These are phyloP conservation scores for Bombus vancouverensis DNA, from an alignment of 1,140 invertebrate genomes.

Conservation along the genomic window DNA sequence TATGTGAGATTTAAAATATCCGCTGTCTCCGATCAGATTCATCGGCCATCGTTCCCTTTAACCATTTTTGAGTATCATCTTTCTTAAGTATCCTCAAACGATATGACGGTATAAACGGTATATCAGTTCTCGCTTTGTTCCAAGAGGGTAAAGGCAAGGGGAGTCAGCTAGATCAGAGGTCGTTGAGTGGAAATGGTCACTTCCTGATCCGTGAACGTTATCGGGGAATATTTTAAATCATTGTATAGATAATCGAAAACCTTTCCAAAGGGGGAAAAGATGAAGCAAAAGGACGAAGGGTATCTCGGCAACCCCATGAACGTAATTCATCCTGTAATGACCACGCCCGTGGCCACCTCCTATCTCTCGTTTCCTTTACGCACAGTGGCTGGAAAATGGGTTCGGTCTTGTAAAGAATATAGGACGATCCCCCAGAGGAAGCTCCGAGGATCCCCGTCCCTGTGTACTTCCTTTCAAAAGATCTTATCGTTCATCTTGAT, in stretches of 20 bases:
- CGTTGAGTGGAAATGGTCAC: neutral
- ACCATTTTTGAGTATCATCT: neutral
- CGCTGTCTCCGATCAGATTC: neutral
- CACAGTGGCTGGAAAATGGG: constrained; percentile 55
- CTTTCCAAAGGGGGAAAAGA: constrained; percentile 1
- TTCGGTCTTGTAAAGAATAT: constrained; percentile 57
- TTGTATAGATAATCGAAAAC: constrained; percentile 54
- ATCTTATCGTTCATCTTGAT: constrained; percentile 68
- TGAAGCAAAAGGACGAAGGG: neutral
- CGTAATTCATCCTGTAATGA: constrained; percentile 62
- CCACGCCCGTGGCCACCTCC: constrained; percentile 10
- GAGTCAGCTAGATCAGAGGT: neutral
- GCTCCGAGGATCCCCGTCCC: neutral
- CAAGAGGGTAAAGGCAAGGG: neutral
- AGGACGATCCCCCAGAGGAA: constrained; percentile 33
- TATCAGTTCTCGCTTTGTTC: constrained; percentile 30
- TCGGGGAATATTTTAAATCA: constrained; percentile 63
- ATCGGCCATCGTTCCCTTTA: constrained; percentile 11
- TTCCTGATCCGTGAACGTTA: constrained; percentile 23
- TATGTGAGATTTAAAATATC: neutral
- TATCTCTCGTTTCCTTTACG: constrained; percentile 34
- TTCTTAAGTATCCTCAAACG: neutral
- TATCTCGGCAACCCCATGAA: constrained; percentile 5
- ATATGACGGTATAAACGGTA: constrained; percentile 13
- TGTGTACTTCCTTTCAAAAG: constrained; percentile 43